Evolutionary conservation across 1,140 invertebrate genomes (phyloP).

Genomic region (Drosophila pectinifera): DNA sequence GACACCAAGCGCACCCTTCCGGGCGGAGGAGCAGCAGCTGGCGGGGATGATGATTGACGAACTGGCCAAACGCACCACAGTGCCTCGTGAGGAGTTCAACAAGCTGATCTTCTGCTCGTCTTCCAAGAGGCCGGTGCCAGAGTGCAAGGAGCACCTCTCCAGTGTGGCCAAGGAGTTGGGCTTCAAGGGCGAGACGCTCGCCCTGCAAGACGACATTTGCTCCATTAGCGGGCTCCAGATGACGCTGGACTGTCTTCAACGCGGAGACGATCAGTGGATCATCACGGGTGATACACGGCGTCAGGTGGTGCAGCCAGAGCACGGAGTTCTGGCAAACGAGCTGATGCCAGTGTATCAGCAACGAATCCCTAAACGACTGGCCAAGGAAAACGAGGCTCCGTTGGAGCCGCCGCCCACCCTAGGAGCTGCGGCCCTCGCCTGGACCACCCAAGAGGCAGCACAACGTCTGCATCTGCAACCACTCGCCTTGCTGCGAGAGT

Average conservation of each 20-base stretch:
- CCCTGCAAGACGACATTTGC: constrained; percentile 33
- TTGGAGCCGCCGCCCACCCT: constrained; percentile 75
- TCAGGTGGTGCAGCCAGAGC: constrained; percentile 12
- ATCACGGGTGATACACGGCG: constrained; percentile 55
- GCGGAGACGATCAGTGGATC: constrained; percentile 30
- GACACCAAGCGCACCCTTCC: constrained; percentile 39
- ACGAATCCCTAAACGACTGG: neutral
- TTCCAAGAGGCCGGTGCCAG: neutral
- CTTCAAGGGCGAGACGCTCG: constrained; percentile 43
- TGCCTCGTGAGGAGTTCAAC: constrained; percentile 59
- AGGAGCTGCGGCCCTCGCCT: constrained; percentile 95
- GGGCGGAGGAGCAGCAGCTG: constrained; percentile 41
- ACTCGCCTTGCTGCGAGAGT: constrained; percentile 94
- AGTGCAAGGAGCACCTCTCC: constrained; percentile 2
- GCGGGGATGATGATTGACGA: constrained; percentile 58
- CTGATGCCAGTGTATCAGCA: constrained; percentile 23
- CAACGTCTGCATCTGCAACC: constrained; percentile 92
- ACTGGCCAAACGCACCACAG: constrained; percentile 59
- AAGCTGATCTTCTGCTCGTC: constrained; percentile 55
- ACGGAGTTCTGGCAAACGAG: constrained; percentile 39
- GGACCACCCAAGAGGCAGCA: constrained; percentile 92
- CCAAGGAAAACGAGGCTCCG: constrained; percentile 86
- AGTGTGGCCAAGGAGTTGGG: constrained; percentile 47
- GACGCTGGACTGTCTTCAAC: constrained; percentile 46
- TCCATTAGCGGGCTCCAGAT: constrained; percentile 49